Conservation (phyloP, 1,140 invertebrate species). For the Aplysia californica region DNA sequence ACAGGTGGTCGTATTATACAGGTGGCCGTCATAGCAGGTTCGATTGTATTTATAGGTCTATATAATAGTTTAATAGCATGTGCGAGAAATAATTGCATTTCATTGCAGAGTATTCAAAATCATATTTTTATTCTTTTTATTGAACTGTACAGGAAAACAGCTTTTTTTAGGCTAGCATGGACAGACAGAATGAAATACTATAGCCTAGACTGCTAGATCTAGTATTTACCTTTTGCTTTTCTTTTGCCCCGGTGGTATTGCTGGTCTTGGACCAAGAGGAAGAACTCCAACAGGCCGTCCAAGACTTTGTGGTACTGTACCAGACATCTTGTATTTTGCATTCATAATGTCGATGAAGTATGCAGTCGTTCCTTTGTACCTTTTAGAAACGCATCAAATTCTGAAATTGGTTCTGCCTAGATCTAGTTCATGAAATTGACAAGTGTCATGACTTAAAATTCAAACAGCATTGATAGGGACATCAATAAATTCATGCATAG, state of each 20-base stretch:
- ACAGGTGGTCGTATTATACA: too few species aligned
- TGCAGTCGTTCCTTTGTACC: background rate
- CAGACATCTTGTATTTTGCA: background rate
- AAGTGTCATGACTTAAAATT: too few species aligned
- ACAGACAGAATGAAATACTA: background rate
- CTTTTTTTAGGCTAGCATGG: too few species aligned
- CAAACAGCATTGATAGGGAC: too few species aligned
- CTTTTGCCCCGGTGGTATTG: background rate
- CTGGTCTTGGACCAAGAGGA: background rate
- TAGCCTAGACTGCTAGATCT: background rate
- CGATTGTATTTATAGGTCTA: too few species aligned
- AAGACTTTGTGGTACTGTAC: background rate
- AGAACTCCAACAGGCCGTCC: slow-evolving; percentile 1
- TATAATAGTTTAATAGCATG: too few species aligned
- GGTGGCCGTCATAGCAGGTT: too few species aligned
- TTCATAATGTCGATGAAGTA: slow-evolving; percentile 2
- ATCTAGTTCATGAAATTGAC: background rate
- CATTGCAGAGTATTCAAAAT: too few species aligned
- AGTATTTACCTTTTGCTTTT: background rate
- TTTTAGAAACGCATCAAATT: background rate
- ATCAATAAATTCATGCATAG: too few species aligned
- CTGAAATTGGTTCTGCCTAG: background rate
- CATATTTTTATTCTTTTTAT: too few species aligned
- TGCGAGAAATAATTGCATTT: too few species aligned
- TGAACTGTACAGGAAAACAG: too few species aligned